Evolutionary conservation across 2,797 vertebrate species (phyloP).

Genomic region (Sitta carolinensis): DNA sequence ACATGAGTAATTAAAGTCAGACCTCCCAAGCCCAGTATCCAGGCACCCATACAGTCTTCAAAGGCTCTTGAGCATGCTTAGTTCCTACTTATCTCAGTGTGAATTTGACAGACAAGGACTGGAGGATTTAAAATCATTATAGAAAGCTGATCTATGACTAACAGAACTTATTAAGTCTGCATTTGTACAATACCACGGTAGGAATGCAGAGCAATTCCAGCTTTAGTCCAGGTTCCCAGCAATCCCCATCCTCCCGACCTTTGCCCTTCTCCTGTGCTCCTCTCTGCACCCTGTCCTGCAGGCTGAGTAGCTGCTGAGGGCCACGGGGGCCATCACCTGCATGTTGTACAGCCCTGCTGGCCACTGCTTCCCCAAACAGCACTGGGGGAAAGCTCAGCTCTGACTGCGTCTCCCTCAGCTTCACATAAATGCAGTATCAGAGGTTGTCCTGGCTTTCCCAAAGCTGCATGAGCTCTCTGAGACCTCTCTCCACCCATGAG

Average conservation of each 20-base stretch:
- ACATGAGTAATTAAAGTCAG: not conserved
- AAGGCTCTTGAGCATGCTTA: not conserved
- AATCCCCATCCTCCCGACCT: not conserved
- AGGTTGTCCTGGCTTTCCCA: not conserved
- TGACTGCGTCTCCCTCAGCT: not conserved
- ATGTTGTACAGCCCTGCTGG: not conserved
- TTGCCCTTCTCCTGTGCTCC: not conserved
- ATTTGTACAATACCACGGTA: not conserved
- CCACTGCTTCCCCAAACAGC: not conserved
- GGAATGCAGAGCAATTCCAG: not conserved
- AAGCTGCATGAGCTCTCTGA: not conserved
- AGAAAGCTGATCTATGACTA: not conserved
- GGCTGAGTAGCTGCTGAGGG: not conserved
- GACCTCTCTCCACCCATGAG: rapidly evolving
- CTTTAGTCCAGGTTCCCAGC: not conserved
- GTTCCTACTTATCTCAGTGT: conserved; percentile 1
- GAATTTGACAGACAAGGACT: conserved; percentile 22
- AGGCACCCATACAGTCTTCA: not conserved
- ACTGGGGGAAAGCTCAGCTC: rapidly evolving
- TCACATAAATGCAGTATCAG: rapidly evolving
- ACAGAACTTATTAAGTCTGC: not conserved
- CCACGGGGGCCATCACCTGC: rapidly evolving
- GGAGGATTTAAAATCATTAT: conserved; percentile 11
- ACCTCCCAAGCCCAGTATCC: not conserved
- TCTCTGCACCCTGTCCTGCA: not conserved